Percentiles rank a stretch among this genome's conserved stretches.
Evolutionary conservation across 1,140 invertebrate genomes (phyloP).

Genomic region (Mizuhopecten yessoensis): DNA sequence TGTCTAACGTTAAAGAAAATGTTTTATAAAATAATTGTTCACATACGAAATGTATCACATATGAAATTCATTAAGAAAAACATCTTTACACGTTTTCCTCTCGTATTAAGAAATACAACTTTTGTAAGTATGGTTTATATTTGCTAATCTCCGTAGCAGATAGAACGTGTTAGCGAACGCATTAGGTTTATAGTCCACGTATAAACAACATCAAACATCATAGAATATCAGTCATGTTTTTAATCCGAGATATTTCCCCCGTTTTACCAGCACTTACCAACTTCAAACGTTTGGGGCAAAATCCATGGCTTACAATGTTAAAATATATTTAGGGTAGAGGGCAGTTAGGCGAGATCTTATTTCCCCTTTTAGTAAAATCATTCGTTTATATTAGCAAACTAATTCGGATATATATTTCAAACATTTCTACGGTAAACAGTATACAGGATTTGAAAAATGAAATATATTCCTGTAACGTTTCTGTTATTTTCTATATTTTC

Average conservation of each 20-base stretch:
- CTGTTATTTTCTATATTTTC: too few relatives aligned
- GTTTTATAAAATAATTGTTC: background rate
- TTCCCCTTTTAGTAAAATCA: too few relatives aligned
- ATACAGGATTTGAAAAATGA: too few relatives aligned
- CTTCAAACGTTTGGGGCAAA: too few relatives aligned
- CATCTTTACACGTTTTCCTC: background rate
- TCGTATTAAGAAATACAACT: background rate
- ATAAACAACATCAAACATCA: background rate
- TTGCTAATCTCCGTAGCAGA: background rate
- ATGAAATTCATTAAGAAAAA: background rate
- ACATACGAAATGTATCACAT: background rate
- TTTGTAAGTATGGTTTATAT: background rate
- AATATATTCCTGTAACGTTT: too few relatives aligned
- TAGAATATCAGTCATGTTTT: background rate
- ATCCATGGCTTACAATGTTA: background rate
- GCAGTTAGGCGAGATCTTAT: too few relatives aligned
- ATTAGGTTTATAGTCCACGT: background rate
- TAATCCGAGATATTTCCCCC: background rate
- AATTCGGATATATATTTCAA: too few relatives aligned
- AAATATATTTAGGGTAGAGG: too few relatives aligned
- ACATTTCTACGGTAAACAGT: too few relatives aligned
- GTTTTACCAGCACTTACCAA: background rate
- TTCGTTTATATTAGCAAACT: too few relatives aligned
- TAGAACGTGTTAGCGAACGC: background rate
- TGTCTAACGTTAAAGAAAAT: too few relatives aligned